Evolutionary conservation across 2,113 vertebrate genomes (phyloP).

Genomic region (Hyla sarda): DNA sequence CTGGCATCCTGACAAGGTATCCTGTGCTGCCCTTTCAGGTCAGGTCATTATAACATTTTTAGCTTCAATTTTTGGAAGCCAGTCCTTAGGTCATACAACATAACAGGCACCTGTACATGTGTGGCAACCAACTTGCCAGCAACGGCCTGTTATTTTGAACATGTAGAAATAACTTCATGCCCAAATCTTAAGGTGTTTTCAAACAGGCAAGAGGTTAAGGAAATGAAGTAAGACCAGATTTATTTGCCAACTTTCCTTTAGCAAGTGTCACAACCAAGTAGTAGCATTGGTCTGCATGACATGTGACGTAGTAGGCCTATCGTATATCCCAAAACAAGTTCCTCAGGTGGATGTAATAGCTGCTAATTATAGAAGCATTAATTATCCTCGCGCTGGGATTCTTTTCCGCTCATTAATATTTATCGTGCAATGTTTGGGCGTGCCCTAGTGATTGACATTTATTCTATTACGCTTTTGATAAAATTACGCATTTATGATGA

Average conservation of each 20-base stretch:
- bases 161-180: too few species aligned
- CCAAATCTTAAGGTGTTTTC: neutral
- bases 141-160: neutral
- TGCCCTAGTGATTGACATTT: conserved; percentile 37
- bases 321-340: neutral
- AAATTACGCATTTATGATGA: conserved; percentile 50
- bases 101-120: too few species aligned
- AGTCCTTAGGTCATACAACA: too few species aligned
- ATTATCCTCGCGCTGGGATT: conserved; percentile 41
- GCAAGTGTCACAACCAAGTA: neutral
- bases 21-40: too few species aligned
- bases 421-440: conserved; percentile 28
- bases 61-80: too few species aligned
- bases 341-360: neutral
- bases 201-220: neutral
- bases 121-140: too few species aligned
- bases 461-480: conserved; percentile 47
- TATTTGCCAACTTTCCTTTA: neutral
- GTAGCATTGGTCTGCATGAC: neutral
- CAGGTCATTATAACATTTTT: too few species aligned
- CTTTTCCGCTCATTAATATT: conserved; percentile 48
- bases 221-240: neutral
- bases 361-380: conserved; percentile 27
- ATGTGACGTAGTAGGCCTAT: neutral
- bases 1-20: too few species aligned